Base-by-base conservation (phyloP, 1,140 invertebrate species). In the Papilio polyxenes region DNA sequence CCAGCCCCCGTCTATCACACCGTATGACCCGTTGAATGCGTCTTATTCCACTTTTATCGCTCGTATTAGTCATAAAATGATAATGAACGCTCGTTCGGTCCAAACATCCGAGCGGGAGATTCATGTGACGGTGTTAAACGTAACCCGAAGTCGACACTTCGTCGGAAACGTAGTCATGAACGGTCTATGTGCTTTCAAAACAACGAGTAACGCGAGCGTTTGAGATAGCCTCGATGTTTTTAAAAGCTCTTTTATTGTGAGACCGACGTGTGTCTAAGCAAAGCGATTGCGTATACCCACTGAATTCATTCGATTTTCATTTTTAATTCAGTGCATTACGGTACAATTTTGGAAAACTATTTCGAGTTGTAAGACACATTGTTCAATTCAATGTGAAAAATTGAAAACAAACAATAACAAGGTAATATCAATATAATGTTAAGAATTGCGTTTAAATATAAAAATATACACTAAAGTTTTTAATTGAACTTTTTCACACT, bases 1-100 rank as follows among this genome's bases (percentile, higher is more conserved):
- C 86, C 87, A 89, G 86, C 89, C 90, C 89, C 87, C 86, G 88
- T 92, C 92, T 92, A 92, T 93, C 91, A 91, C 89, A 90, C 86
- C 85, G 91, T 91, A 93, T 89, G 92, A 91, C 87, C 89, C 90
- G 90, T 87, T 90, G 88, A 93, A 92, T 93, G 93, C 89, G 86
- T 92, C 91, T 92, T 92, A 93, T 93, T 94, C 91, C 91, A 92
- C 87, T 90, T 92, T 94, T 93, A 94, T 94, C 90, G 92, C 86
- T 91, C 90, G 90, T 93, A 94, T 94, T 91, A 92, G 85, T 94
- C 92, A 93, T 94, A 93, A 94, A 93, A 94, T 93, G 93, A 90
- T 93, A 94, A 94, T 94, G 93, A 93, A 93, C 89, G 91, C 89
- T 86, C 92, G 86, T 91, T 90, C 87, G 90, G 91, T 90, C 91